Evolutionary conservation across 1,140 invertebrate genomes (phyloP), one percentile per base, ranked within the genome.

Genomic region (Coelopa frigida): DNA sequence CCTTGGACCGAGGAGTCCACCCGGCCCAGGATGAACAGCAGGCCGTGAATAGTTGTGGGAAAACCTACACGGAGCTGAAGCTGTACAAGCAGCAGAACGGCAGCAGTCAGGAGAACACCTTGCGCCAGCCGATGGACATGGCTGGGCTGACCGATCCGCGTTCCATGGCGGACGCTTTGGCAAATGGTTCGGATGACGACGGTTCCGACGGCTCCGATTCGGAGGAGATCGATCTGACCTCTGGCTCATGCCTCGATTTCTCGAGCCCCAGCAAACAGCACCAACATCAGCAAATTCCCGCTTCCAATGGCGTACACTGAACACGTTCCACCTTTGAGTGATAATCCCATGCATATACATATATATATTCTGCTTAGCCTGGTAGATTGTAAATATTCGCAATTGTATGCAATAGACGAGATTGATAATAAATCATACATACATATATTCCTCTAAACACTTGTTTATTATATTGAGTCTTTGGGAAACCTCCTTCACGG

Each of bases 221-320:
- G 12, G 66, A 69, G 42, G 66, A 69, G 41, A 69, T 69, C 20
- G 66, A 69, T 54, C 50, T 69, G 21, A 69, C 66, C 3, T 68
- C 66, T 7, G 59, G 62, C 32, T 57, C 66, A 52, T 69, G 66
- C 46, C 66, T 69, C 40, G 66, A 69, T 49, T 69, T 69, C 42
- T 69, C 66, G 6, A 61, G 10, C 18, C n/a, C 10, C 27, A 3
- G 17, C 41, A 11, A 7, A 8, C 35, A 39, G 36, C 46, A 46
- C 49, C 46, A 58, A 60, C 43, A 45, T 20, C 43, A 45, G 15
- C 42, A 44, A 35, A n/a, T n/a, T n/a, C n/a, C n/a, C n/a, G n/a
- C 43, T 20, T 14, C 14, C 22, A 20, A 23, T 36, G 8, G 44
- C 23, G 36, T 22, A 17, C 8, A 39, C 37, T 14, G 39, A 43